These are phyloP conservation scores for Ichneumoninae sp. DNA, from an alignment of 2,888 invertebrate species.

Conservation along the genomic window DNA sequence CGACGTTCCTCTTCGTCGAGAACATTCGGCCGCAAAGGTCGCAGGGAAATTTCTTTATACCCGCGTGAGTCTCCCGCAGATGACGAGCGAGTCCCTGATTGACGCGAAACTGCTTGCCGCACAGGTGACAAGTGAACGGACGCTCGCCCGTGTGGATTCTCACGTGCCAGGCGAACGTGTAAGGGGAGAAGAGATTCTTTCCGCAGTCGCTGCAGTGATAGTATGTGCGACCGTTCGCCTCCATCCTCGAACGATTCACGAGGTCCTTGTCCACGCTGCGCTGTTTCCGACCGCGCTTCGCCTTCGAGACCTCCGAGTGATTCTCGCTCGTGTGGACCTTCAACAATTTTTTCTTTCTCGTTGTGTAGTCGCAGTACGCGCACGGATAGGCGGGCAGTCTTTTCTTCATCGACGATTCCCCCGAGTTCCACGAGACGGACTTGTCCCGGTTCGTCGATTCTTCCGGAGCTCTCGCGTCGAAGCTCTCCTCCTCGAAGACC, in stretches of 20 bases:
- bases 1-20: constrained; percentile 87
- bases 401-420: background rate
- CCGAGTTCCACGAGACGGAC: constrained; percentile 4
- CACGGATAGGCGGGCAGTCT: constrained; percentile 68
- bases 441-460: constrained; percentile 10
- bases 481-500: background rate
- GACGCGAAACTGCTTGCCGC: constrained; percentile 89
- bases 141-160: constrained; percentile 89
- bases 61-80: constrained; percentile 87
- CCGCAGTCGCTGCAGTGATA: constrained; percentile 87
- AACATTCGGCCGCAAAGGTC: constrained; percentile 86
- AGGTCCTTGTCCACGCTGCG: constrained; percentile 80
- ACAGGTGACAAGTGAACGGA: constrained; percentile 88
- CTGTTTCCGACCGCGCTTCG: constrained; percentile 55
- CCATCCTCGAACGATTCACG: constrained; percentile 77
- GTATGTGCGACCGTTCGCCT: constrained; percentile 85
- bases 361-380: constrained; percentile 71
- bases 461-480: background rate
- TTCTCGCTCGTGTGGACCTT: constrained; percentile 67
- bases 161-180: constrained; percentile 87
- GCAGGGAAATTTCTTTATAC: constrained; percentile 87
- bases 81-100: constrained; percentile 88
- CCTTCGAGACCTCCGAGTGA: constrained; percentile 69
- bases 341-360: constrained; percentile 70
- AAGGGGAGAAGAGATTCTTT: constrained; percentile 87